phyloP scores from a whole-genome alignment of 2,888 invertebrate genomes.

The Hypsopygia costalis region DNA sequence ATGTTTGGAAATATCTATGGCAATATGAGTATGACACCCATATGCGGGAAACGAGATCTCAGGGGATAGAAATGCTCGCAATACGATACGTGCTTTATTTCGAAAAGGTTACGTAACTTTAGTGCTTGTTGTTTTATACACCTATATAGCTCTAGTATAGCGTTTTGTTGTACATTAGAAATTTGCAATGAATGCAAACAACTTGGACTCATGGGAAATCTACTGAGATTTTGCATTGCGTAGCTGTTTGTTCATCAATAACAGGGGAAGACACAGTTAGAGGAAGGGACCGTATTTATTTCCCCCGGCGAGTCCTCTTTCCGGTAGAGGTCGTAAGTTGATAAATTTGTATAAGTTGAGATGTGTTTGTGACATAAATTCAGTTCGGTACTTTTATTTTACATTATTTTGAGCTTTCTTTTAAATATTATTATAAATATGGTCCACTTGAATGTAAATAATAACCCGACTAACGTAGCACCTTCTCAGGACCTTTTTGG shows the following conservation, averaged over 20 bases:
- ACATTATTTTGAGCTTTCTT: no score
- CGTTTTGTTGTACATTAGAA: no score
- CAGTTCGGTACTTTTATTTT: no score
- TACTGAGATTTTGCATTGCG: constrained; percentile 27
- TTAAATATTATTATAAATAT: no score
- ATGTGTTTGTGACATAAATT: no score
- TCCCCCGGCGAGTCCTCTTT: constrained; percentile 24
- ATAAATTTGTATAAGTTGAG: no score
- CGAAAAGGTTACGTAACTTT: constrained; percentile 2
- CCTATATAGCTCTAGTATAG: no score
- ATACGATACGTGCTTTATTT: constrained; percentile 5
- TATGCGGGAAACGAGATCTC: background rate
- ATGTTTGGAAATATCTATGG: constrained; percentile 2
- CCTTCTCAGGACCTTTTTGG: no score
- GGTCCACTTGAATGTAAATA: no score
- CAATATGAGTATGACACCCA: background rate
- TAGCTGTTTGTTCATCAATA: constrained; percentile 19
- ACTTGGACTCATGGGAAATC: constrained; percentile 31
- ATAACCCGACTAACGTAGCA: no score
- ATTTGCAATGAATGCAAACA: constrained; percentile 12
- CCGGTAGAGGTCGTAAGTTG: background rate
- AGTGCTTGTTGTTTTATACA: no score
- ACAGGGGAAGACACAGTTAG: constrained; percentile 28
- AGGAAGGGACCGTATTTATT: constrained; percentile 30
- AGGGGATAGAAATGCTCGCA: background rate